Evolutionary conservation across 92 coral and sea anemone species (phyloP), one percentile per base, ranked within the genome.

Genomic region (Actinernus sp.): DNA sequence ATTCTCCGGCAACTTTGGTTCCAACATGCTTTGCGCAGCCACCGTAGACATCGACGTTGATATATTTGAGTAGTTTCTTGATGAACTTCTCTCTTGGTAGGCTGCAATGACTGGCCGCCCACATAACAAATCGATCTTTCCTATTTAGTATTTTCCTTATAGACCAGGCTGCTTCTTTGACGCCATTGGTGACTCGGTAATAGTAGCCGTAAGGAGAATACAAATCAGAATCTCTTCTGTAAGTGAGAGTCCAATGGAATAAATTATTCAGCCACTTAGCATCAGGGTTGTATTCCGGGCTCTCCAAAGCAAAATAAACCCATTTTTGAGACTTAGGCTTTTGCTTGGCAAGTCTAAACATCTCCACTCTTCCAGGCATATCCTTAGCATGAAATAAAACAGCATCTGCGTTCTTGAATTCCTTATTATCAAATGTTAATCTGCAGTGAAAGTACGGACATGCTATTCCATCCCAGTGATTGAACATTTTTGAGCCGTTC

Each of bases 241-340:
- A 76, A 12, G 84, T 76, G 8, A 76, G 39, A 13, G 84, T 76
- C 68, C 74, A 76, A 26, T 76, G 73, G 17, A 76, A 76, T 20
- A 76, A 37, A 13, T 65, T 57, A 26, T 76, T 68, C 27, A 76
- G 58, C 67, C 84, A 68, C 25, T 33, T 33, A 22, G 65, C 26
- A 20, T 56, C 67, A 1, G 65, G 75, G 43, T 58, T 65, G 10
- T 58, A 68, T 10, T 20, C 36, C 2, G 84, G 84, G 21, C 64
- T 55, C 22, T 76, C 84, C 36, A 76, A 34, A 10, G 73, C 65
- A 27, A 76, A 76, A 38, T 65, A 76, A 11, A 76, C 58, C 84
- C 84, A 76, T 16, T 55, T 68, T 33, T 76, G 84, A 16, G 21
- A 14, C 11, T n/a, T 54, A 0, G 70, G 84, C 28, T 68, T 65